These are phyloP conservation scores for Tichodroma muraria DNA, from an alignment of 2,113 vertebrate species.

Conservation along the genomic window DNA sequence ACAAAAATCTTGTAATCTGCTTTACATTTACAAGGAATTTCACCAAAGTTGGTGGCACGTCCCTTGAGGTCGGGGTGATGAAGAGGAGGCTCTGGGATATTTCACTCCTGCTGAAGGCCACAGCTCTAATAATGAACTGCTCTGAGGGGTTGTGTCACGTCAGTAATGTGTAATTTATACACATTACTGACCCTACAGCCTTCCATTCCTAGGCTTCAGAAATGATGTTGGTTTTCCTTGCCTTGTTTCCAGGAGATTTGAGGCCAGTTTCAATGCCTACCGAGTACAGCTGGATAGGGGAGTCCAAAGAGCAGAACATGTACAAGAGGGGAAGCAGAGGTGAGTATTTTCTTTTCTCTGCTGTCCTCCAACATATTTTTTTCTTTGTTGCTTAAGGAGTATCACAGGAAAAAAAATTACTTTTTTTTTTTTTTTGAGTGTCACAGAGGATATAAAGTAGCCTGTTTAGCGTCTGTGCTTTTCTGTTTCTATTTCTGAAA, in stretches of 20 bases:
- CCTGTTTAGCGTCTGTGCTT: not conserved
- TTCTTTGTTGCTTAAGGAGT: not conserved
- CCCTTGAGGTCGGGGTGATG: not conserved
- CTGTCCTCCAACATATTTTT: not conserved
- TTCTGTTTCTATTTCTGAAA: not conserved
- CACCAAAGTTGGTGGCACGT: not conserved
- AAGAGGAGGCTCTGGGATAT: not conserved
- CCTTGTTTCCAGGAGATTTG: constrained; percentile 82
- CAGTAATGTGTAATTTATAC: not conserved
- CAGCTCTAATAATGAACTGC: not conserved
- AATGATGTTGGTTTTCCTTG: constrained; percentile 58
- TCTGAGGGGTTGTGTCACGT: not conserved
- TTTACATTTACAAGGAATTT: not conserved
- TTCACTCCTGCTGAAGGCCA: not conserved
- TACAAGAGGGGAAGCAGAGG: constrained; percentile 84
- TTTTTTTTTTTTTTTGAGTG: not conserved
- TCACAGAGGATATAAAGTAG: not conserved
- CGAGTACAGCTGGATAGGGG: constrained; percentile 81
- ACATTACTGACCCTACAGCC: not conserved
- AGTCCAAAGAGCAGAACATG: constrained; percentile 80
- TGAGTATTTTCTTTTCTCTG: constrained; percentile 57
- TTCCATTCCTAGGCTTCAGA: not conserved
- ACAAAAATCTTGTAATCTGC: not conserved
- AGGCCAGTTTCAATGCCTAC: constrained; percentile 83
- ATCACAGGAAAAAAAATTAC: not conserved